Percentiles rank a stretch among this genome's conserved stretches.
Conservation (phyloP, 2,113 vertebrate species). For the Ceratotherium simum region DNA sequence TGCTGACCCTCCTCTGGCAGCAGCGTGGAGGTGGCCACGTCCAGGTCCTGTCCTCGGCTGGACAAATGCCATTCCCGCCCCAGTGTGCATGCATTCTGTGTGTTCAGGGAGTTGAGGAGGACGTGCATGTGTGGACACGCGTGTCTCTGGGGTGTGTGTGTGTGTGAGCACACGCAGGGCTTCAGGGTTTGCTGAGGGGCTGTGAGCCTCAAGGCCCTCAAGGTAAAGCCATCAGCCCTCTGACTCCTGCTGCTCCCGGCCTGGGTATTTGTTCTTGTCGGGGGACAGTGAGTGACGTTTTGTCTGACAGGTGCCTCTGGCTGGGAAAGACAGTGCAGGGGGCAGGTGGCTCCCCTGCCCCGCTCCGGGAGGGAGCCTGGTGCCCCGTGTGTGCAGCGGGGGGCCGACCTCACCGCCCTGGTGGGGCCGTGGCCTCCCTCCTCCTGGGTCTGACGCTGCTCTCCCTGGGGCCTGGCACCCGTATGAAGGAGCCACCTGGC, state of each 20-base stretch:
- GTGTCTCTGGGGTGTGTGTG: neutral
- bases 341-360: accelerated
- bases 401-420: neutral
- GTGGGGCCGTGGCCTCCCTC: neutral
- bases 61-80: neutral
- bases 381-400: neutral
- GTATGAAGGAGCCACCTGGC: neutral
- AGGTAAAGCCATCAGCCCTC: conserved; percentile 37
- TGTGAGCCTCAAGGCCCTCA: no score
- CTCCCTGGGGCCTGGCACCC: accelerated
- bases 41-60: neutral
- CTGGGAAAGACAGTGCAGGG: conserved; percentile 65
- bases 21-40: no score
- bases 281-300: conserved; percentile 72
- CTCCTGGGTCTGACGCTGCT: neutral
- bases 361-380: neutral
- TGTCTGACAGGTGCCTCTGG: conserved; percentile 74
- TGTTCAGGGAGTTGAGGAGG: neutral
- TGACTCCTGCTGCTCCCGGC: conserved; percentile 74
- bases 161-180: neutral
- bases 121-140: neutral
- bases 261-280: conserved; percentile 82
- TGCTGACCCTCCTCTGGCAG: neutral
- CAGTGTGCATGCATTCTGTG: no score
- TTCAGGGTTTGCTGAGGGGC: neutral